Evolutionary conservation across 1,140 invertebrate species (phyloP), one percentile per base, ranked within the genome.

Genomic region (Camponotus vicinus): DNA sequence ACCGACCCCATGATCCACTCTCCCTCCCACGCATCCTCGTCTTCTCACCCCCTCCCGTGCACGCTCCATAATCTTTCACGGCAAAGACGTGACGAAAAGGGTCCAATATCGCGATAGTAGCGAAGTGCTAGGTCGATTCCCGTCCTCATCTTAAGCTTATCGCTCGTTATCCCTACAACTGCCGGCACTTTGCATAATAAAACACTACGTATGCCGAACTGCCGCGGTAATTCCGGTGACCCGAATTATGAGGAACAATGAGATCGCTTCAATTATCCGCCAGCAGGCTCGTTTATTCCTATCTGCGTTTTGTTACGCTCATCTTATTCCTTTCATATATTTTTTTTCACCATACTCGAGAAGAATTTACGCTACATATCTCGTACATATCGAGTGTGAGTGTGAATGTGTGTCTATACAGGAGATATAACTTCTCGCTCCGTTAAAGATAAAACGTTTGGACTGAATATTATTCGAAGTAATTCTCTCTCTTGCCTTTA

Each of bases 141-240:
- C 64, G 37, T 63, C 79, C 64, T 66, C 64, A 42, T 87, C 57
- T 40, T 73, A 82, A 84, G 86, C 87, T 88, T 88, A 88, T 88
- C 87, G 86, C 79, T 87, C 87, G 86, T 88, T 88, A 88, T 88
- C 71, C 64, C 42, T 57, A 87, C 71, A 88, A 84, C 87, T 84
- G 70, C 64, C 63, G 37, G 21, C 40, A 52, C 66, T 88, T 88
- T 88, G 86, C 87, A 87, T 88, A 88, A 88, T 88, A 88, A 87
- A 87, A 70, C 71, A 64, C 86, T 88, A 88, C 79, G 79, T 88
- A 84, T 88, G 87, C 86, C 66, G 71, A 73, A 78, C 45, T 66
- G 66, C 57, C n/a, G 64, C 70, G 42, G 77, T 84, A 76, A 84
- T 88, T 76, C 79, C 40, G 49, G 78, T 87, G 70, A 76, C 78